Evolutionary conservation across 37 sponge, comb jelly and placozoan genomes (phyloP), one percentile per base, ranked within the genome.

Genomic region (Aplysina aerophoba): DNA sequence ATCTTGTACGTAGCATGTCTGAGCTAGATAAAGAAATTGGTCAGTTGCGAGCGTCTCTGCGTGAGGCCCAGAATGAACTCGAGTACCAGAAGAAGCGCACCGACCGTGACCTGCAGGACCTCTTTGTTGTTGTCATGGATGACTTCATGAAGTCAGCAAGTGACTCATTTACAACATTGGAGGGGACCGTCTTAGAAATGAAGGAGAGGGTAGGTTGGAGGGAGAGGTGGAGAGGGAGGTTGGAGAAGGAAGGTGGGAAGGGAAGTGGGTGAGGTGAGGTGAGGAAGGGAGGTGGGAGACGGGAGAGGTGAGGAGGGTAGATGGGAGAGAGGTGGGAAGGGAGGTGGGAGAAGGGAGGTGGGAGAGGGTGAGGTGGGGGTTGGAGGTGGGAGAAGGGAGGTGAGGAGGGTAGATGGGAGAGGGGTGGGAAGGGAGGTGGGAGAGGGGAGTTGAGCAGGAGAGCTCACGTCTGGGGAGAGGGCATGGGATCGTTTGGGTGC

Each of bases 21-120:
- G 92, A 92, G 39, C 53, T 92, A 0, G 87, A 95, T 54, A 92
- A 89, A 58, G 95, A 91, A 55, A 61, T 95, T 21, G 21, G 30
- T 14, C 75, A 81, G 8, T 33, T 94, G 50, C 64, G 88, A 64
- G 27, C 34, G 0, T 91, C 87, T 17, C 55, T 91, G 59, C 63
- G 27, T 44, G 87, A 84, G 35, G 39, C 92, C 33, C 57, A 88
- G 63, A 57, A 87, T 11, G 95, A 95, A 77, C 60, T 95, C 17
- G 86, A 89, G 27, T 81, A 81, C 72, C 95, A 94, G 22, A 44
- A 64, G 37, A 44, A 28, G 0, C 64, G 80, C 25, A 55, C 80
- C 1, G 41, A 39, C 25, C 39, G 59, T 24, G 90, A 92, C 2
- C 74, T 81, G 0, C 82, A 80, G 33, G 95, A 95, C 67, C 68